Percentiles rank a stretch among this genome's conserved stretches.
phyloP scores from a whole-genome alignment of 2,113 vertebrate species.

The Hiodon alosoides region DNA sequence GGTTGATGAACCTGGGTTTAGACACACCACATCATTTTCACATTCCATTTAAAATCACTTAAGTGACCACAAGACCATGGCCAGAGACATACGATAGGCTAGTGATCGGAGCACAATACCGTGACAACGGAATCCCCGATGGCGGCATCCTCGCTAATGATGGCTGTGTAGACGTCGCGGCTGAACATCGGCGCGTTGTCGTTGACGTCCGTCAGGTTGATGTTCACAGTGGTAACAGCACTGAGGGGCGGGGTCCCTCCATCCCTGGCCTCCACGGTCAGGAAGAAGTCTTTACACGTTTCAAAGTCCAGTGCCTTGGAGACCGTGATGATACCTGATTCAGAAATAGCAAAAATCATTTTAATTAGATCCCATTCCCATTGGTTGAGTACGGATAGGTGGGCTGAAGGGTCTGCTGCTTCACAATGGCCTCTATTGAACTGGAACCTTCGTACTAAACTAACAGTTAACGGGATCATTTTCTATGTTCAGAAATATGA shows the following conservation, averaged over 20 bases:
- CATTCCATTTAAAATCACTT: neutral
- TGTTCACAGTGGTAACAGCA: constrained; percentile 78
- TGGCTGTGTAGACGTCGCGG: constrained; percentile 72
- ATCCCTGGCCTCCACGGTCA: constrained; percentile 89
- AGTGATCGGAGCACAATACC: constrained; percentile 55
- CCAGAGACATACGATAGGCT: neutral
- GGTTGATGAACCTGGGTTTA: neutral
- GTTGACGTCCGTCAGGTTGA: constrained; percentile 91
- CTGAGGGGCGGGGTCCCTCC: constrained; percentile 84
- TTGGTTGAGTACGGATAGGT: neutral
- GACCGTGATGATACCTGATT: constrained; percentile 77
- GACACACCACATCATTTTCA: neutral
- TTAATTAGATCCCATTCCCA: neutral
- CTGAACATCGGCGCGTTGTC: constrained; percentile 87
- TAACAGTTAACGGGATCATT: neutral
- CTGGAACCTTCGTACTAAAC: no score
- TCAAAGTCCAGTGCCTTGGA: constrained; percentile 84
- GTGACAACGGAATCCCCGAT: constrained; percentile 75
- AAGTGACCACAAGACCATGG: neutral
- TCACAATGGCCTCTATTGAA: no score
- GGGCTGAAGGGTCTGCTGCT: no score
- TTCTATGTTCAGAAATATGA: neutral
- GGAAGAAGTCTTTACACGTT: constrained; percentile 82
- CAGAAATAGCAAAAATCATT: neutral
- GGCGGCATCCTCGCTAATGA: constrained; percentile 81